These are phyloP conservation scores for Mobula hypostoma DNA, from an alignment of 2,113 vertebrate genomes.

Conservation along the genomic window DNA sequence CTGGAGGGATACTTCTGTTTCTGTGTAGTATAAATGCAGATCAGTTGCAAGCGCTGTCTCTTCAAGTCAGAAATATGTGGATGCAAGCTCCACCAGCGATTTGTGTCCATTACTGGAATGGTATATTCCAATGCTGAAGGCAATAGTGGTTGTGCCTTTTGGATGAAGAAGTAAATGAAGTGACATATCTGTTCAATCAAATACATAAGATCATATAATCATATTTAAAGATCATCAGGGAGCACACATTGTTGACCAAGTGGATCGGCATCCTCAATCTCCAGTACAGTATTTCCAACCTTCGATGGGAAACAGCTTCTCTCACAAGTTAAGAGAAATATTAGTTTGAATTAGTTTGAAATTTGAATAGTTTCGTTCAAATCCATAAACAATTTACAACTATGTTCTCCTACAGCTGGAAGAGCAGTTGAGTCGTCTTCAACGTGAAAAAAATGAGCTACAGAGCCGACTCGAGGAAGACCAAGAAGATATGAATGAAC, in stretches of 20 bases:
- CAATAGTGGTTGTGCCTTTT: too few species aligned
- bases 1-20: too few species aligned
- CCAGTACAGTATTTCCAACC: not conserved
- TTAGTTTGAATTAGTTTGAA: too few species aligned
- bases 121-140: not conserved
- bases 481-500: conserved; percentile 94
- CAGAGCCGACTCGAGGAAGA: conserved; percentile 93
- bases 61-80: not conserved
- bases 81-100: not conserved
- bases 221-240: not conserved
- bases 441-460: conserved; percentile 90
- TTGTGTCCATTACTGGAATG: not conserved
- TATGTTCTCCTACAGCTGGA: conserved; percentile 69
- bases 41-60: not conserved
- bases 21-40: not conserved
- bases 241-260: not conserved
- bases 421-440: conserved; percentile 89
- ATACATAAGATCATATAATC: not conserved
- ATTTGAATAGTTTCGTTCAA: not conserved
- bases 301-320: not conserved
- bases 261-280: not conserved
- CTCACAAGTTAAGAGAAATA: not conserved
- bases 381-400: not conserved
- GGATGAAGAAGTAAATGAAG: too few species aligned
- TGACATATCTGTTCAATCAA: not conserved